Base-by-base conservation (phyloP, 2,113 vertebrate genomes). In the Malurus elegans region DNA sequence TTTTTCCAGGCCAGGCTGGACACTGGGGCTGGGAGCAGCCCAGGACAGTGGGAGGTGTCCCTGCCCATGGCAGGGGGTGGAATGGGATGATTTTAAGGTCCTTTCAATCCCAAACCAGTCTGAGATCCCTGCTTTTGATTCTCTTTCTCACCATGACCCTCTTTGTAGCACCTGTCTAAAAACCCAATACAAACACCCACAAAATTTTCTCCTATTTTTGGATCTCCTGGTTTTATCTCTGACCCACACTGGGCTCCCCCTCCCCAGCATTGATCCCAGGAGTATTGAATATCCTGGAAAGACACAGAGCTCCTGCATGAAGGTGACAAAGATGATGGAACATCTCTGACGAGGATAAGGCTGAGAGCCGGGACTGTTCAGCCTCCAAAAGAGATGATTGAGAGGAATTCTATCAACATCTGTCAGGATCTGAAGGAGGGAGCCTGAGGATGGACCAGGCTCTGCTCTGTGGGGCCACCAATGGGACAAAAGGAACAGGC, bases 41-140 rank as follows among this genome's bases (percentile, higher is more conserved):
- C 47, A 69, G 81, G 50, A 23, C 13, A 12, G 42, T n/a, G 70
- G 70, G 2, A 84, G 34, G 23, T 15, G 84, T 45, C 45, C 45
- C 72, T 53, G 38, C 38, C 83, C n/a, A 13, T 38, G 53, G 36
- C 44, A 18, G 24, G 42, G 51, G 10, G n/a, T 42, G 61, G 50
- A 0, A 16, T 4, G 1, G 1, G 34, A 14, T 58, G 31, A 2
- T 2, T 86, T 58, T 66, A 10, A 50, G 42, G 12, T 44, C 36
- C 10, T n/a, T n/a, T n/a, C n/a, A n/a, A 28, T 4, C 26, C 9
- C 47, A 78, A 61, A 61, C 28, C 28, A 45, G 1, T 5, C 62
- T 36, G n/a, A 12, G 38, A 61, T 24, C 29, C 18, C 42, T 40
- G 64, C 4, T 26, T 85, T 81, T 58, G 40, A 29, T 45, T 72